Percentiles rank a stretch among this genome's conserved stretches.
These are phyloP conservation scores for Drosophila tripunctata DNA, from an alignment of 2,888 invertebrate species.

Conservation along the genomic window DNA sequence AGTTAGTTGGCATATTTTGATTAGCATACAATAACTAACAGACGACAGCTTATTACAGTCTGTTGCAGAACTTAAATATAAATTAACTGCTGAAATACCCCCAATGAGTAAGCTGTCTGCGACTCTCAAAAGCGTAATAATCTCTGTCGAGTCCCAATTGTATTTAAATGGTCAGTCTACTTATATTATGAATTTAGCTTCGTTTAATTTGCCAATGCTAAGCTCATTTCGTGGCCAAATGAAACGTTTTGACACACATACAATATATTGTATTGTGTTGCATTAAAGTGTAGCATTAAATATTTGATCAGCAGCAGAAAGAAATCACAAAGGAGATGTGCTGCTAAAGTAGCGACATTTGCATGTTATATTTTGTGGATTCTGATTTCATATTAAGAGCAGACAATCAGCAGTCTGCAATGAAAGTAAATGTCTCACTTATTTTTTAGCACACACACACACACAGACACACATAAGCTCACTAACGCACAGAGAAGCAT, in stretches of 20 bases:
- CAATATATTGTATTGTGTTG: too few species aligned
- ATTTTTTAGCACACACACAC: constrained; percentile 46
- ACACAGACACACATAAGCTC: constrained; percentile 9
- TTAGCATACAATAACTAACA: background rate
- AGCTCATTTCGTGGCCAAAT: background rate
- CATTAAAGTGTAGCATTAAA: constrained; percentile 9
- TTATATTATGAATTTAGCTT: constrained; percentile 6
- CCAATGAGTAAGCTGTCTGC: background rate
- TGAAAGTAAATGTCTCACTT: constrained; percentile 77
- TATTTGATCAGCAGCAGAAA: constrained; percentile 16
- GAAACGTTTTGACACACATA: constrained; percentile 8
- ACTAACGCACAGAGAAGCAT: background rate
- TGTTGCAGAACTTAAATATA: background rate
- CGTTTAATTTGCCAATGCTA: background rate
- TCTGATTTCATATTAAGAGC: constrained; percentile 59
- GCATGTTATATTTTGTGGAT: constrained; percentile 29
- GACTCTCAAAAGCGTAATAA: background rate
- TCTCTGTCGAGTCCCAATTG: background rate
- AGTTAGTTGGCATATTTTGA: background rate
- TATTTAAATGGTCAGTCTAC: background rate
- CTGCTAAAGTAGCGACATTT: constrained; percentile 35
- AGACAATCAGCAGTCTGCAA: constrained; percentile 74
- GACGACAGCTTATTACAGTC: background rate
- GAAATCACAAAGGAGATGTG: constrained; percentile 6
- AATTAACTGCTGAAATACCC: background rate